Base-by-base conservation (phyloP, 2,888 invertebrate genomes). In the Abscondita cerata region DNA sequence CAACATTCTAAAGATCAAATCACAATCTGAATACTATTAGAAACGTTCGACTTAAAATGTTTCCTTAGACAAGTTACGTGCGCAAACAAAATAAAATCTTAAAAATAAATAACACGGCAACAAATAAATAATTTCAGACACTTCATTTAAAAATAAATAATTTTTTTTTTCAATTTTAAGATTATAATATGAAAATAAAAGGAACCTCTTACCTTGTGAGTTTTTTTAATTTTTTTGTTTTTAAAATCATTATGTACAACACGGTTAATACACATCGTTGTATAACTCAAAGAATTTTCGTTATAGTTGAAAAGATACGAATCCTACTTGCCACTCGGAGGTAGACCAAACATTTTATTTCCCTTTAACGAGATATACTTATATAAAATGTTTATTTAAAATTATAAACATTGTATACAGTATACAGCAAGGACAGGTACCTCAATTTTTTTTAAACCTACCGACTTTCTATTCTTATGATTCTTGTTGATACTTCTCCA, bases 341-440 rank as follows among this genome's bases (percentile, higher is more conserved):
- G 78, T 62, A 77, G 67, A 66, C 75, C 73, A 56, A 75, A 67
- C 61, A 71, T 63, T 70, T 75, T 78, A 66, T 72, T 73, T 66
- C 70, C 70, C n/a, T 77, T 62, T 20, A 74, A 63, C 44, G 66
- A 34, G 54, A 41, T 48, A 60, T 53, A 46, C 13, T 31, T 58
- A 13, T n/a, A 19, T n/a, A 51, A 36, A 50, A 38, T 50, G 11
- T 55, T 18, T 47, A 55, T 20, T 31, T 47, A 47, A 44, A 38
- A 16, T 31, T 11, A 31, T 2, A 52, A 38, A 12, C 4, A 38
- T n/a, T 33, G 33, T 33, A 33, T 33, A 48, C 31, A 48, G 4
- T 48, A 48, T 48, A 48, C 19, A 33, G 31, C 33, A 20, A n/a
- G n/a, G n/a, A 48, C 48, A 48, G n/a, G 33, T 48, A 12, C n/a